Conservation (phyloP, 2,113 vertebrate species). For the Zeus faber region DNA sequence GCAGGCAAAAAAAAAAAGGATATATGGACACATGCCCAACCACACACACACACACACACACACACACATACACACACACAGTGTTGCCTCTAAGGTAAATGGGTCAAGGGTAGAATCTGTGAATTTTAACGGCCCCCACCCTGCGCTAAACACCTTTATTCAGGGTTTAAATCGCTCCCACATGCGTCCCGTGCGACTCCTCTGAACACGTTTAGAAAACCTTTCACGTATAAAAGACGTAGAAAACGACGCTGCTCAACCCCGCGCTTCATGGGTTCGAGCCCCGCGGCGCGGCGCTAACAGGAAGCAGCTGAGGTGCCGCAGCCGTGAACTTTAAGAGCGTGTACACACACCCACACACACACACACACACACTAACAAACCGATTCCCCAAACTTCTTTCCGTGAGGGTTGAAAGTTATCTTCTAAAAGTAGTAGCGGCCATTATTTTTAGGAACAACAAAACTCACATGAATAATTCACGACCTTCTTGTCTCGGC, state of each 20-base stretch:
- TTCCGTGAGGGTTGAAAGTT: too few species aligned
- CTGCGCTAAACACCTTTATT: constrained; percentile 61
- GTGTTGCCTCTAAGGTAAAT: constrained; percentile 16
- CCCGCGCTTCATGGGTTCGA: constrained; percentile 38
- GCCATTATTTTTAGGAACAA: too few species aligned
- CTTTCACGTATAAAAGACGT: constrained; percentile 20
- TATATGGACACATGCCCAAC: too few species aligned
- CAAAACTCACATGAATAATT: too few species aligned
- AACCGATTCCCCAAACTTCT: too few species aligned
- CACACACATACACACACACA: constrained; percentile 9
- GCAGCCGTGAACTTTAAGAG: constrained; percentile 29
- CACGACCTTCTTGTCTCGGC: too few species aligned
- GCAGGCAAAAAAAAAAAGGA: too few species aligned
- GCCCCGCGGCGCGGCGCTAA: constrained; percentile 26
- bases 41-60: constrained; percentile 3
- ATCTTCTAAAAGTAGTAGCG: too few species aligned
- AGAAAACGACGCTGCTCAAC: too few species aligned
- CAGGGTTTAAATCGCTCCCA: constrained; percentile 67
- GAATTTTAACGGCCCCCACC: constrained; percentile 23
- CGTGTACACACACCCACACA: constrained; percentile 1
- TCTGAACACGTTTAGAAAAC: constrained; percentile 66
- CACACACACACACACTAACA: constrained; percentile 4
- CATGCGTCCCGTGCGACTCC: constrained; percentile 60
- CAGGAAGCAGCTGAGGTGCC: too few species aligned
- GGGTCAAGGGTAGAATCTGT: constrained; percentile 25